Evolutionary conservation across 30 jellyfish, hydroid and myxozoan genomes (phyloP).

Genomic region (Pelagia noctiluca): DNA sequence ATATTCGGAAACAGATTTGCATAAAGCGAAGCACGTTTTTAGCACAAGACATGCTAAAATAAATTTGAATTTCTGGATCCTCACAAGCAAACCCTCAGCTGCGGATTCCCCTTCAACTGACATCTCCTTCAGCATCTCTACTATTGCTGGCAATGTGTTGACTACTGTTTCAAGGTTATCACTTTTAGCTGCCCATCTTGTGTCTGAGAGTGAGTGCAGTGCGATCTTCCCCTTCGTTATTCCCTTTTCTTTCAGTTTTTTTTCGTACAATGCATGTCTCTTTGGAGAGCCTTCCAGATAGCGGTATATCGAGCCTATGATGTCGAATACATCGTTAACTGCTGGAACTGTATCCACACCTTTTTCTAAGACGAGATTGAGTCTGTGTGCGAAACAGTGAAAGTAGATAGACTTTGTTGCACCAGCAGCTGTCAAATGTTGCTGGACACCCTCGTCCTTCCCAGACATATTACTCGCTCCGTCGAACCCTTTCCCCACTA

Average conservation of each 20-base stretch:
- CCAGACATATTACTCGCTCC: no score
- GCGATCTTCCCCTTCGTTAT: slow-evolving; percentile 17
- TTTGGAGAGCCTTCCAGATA: slow-evolving; percentile 65
- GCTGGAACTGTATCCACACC: slow-evolving; percentile 12
- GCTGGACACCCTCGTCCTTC: slow-evolving; percentile 51
- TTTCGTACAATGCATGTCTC: slow-evolving; percentile 52
- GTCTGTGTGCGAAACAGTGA: slow-evolving; percentile 51
- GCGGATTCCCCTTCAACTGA: slow-evolving; percentile 30
- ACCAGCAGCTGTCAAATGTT: slow-evolving; percentile 52
- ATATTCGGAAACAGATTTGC: not conserved
- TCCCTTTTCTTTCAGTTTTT: not conserved
- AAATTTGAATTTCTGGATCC: not conserved
- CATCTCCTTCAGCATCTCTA: slow-evolving; percentile 38
- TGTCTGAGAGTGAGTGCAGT: slow-evolving; percentile 50
- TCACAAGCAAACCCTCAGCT: slow-evolving; percentile 4
- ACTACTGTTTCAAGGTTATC: slow-evolving; percentile 28
- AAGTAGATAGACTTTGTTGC: slow-evolving; percentile 28
- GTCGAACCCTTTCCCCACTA: slow-evolving; percentile 26
- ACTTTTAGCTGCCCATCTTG: slow-evolving; percentile 44
- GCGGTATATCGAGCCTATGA: slow-evolving; percentile 47
- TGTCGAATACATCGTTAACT: slow-evolving; percentile 47
- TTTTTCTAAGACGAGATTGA: slow-evolving; percentile 28
- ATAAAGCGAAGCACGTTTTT: not conserved
- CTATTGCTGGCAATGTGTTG: slow-evolving; percentile 31
- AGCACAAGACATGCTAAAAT: not conserved